phyloP scores from a whole-genome alignment of 2,113 vertebrate genomes.

The Diphyllodes magnificus region DNA sequence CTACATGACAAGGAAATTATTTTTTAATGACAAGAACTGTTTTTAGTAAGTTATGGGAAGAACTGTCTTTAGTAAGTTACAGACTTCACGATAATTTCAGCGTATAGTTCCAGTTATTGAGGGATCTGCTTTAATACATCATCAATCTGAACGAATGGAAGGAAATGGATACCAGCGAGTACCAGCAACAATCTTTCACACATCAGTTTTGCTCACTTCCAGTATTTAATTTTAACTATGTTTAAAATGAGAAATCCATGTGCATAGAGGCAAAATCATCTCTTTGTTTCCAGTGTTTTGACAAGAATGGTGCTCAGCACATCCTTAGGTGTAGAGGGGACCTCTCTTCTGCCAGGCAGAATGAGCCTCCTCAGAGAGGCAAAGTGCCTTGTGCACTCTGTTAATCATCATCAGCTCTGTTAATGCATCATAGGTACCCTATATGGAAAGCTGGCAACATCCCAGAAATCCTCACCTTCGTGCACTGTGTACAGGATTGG shows the following conservation, averaged over 20 bases:
- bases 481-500: too few species aligned
- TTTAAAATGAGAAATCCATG: neutral
- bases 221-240: neutral
- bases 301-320: neutral
- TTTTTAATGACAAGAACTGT: neutral
- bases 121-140: neutral
- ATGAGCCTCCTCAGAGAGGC: neutral
- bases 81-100: neutral
- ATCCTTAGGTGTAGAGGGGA: neutral
- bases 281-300: neutral
- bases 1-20: rapidly evolving
- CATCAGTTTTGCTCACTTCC: neutral
- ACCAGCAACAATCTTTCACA: neutral
- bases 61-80: neutral
- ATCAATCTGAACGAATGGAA: neutral
- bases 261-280: neutral
- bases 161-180: neutral
- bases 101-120: neutral
- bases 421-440: neutral
- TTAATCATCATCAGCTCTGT: neutral
- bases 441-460: neutral
- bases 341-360: neutral
- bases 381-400: neutral
- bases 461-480: neutral
- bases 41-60: neutral